A percentile compares a stretch with the other conserved stretches of the same genome.
Evolutionary conservation across 1,140 invertebrate genomes (phyloP).

Genomic region (Calephelis virginiensis): DNA sequence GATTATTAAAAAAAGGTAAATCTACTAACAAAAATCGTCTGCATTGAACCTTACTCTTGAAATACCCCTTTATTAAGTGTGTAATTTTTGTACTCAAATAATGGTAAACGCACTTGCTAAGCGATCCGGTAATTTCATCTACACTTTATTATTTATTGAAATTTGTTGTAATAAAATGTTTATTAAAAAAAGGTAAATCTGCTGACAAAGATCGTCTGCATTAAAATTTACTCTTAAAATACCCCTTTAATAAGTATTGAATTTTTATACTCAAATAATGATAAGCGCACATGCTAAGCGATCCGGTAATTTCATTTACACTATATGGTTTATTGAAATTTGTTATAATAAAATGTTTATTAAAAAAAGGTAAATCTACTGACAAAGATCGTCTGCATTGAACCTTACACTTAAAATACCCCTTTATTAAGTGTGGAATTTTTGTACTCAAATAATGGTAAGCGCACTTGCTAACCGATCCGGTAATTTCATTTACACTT

Average conservation of each 20-base stretch:
- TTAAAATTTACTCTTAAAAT: constrained; percentile 31
- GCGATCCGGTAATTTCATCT: constrained; percentile 55
- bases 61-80: constrained; percentile 63
- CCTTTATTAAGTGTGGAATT: constrained; percentile 63
- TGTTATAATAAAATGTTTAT: too few relatives aligned
- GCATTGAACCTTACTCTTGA: constrained; percentile 24
- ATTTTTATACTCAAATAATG: constrained; percentile 56
- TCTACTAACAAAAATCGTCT: background rate
- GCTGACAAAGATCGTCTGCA: background rate
- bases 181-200: background rate
- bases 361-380: background rate
- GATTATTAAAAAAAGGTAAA: background rate
- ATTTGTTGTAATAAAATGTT: too few relatives aligned
- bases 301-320: constrained; percentile 53
- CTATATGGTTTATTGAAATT: too few relatives aligned
- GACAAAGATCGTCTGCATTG: background rate
- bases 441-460: constrained; percentile 56
- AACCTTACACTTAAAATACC: constrained; percentile 39
- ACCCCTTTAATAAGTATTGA: constrained; percentile 64
- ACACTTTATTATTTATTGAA: constrained; percentile 44
- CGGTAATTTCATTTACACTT: constrained; percentile 55
- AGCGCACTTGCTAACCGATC: constrained; percentile 51
- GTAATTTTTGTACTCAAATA: constrained; percentile 55
- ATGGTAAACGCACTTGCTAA: constrained; percentile 53
- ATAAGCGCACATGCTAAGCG: constrained; percentile 51